Evolutionary conservation across 2,888 invertebrate species (phyloP), one percentile per base, ranked within the genome.

Genomic region (Ormyrus labotus): DNA sequence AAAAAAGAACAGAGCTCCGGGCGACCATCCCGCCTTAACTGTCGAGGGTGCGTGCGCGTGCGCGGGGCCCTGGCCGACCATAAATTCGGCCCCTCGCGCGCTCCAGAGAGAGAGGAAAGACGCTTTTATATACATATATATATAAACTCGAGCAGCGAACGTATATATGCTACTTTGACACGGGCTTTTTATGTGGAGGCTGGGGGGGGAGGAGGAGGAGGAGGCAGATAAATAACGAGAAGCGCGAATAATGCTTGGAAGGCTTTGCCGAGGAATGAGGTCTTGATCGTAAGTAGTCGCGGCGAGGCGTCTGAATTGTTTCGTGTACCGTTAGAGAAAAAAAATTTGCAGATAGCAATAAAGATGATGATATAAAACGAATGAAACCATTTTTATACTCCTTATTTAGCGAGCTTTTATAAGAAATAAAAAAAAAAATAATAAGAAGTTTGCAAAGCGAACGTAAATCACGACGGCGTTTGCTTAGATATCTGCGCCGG

Each of bases 1-100:
- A 34, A 4, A 34, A 34, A 34, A 19, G 2, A 19, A 19, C 19
- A 19, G 34, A 34, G 34, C 34, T 34, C 34, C 34, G 64, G 80
- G 75, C 82, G 81, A 81, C 79, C 81, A 80, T 71, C 81, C 81
- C 69, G 81, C 77, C 82, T 83, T 82, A 83, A 82, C 81, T 84
- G 78, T 65, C 77, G 61, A 68, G 51, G 67, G 65, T 48, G n/a
- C n/a, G 58, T 34, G 34, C 11, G 7, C 13, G 50, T 65, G 34
- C 34, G 50, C 13, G 8, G 8, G 34, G 61, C 80, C 67, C 73
- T 13, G 19, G 34, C 81, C 82, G 81, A 83, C 80, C 83, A 82
- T 84, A 84, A 84, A 84, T 84, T 81, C 61, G 78, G 48, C 34
- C 61, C 34, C 50, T 45, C 50, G 60, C 67, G 45, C 50, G 72